Evolutionary conservation across 35 echinoderm and acorn worm species (phyloP).

Genomic region (Patiria miniata): DNA sequence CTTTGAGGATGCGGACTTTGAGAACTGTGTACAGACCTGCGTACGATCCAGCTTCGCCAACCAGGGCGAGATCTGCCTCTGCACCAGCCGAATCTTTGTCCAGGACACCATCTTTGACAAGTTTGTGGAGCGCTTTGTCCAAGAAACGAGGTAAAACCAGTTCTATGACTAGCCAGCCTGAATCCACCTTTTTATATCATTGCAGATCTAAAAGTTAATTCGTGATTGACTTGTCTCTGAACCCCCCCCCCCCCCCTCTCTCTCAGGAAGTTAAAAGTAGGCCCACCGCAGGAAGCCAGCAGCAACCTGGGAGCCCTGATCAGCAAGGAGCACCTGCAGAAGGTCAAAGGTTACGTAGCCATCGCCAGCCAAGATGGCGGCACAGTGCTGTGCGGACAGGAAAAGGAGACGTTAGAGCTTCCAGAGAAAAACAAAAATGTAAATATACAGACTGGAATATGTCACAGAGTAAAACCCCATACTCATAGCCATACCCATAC

Average conservation of each 20-base stretch:
- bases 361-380: conserved; percentile 87
- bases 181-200: no score
- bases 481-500: neutral
- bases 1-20: conserved; percentile 90
- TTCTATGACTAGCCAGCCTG: no score
- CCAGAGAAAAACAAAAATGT: conserved; percentile 78
- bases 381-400: conserved; percentile 74
- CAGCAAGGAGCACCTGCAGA: conserved; percentile 84
- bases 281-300: conserved; percentile 55
- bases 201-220: no score
- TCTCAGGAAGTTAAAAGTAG: conserved; percentile 78
- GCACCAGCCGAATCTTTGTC: conserved; percentile 87
- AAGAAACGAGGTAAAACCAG: conserved; percentile 64
- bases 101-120: conserved; percentile 78
- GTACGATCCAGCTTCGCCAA: conserved; percentile 85
- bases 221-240: no score
- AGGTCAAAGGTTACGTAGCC: conserved; percentile 93
- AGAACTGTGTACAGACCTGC: conserved; percentile 68
- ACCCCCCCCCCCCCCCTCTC: no score
- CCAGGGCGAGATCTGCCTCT: conserved; percentile 96
- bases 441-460: neutral
- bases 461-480: neutral
- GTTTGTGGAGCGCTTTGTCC: conserved; percentile 77
- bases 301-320: conserved; percentile 86
- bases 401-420: conserved; percentile 53